Evolutionary conservation across 2,888 invertebrate species (phyloP), one percentile per base, ranked within the genome.

Genomic region (Drosophila siamana): DNA sequence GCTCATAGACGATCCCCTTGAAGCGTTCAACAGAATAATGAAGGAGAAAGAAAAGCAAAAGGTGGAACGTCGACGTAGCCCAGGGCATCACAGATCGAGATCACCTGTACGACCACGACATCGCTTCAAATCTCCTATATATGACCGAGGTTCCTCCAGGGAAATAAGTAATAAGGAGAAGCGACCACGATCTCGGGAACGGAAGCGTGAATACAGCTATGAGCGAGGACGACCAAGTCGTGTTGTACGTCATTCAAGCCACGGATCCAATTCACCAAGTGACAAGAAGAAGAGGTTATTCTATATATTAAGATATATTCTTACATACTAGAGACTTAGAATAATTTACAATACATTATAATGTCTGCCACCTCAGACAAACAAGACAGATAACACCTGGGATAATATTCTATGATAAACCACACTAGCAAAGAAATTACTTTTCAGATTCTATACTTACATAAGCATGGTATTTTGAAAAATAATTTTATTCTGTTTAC

Each of bases 1-100:
- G 79, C 94, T 95, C 65, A 96, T 96, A 78, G 97, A 96, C 88
- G 97, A 97, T 92, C 97, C 97, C 3, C 92, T 97, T 82, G 97
- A 97, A 91, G 97, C 96, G 55, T 97, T 97, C 91, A 96, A 97
- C 91, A 94, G 97, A 76, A 96, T 97, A 93, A 94, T 97, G 88
- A 94, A 96, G 74, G 97, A 97, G 92, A 97, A 97, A 91, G 94
- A 95, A 56, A 93, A 95, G 67, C 90, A 93, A 44, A 93, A 93
- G 71, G 92, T 92, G 47, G 92, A 93, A 66, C 92, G 92, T 26
- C 90, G 93, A 55, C 86, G 94, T 91, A 85, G 93, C 92, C 78
- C 94, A 91, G 90, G 92, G 79, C 80, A 93, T 78, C 87, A 93
- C 80, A 71, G 93, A 88, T 87, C 92, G 78, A 59, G 93, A 89